phyloP scores from a whole-genome alignment of 1,140 invertebrate genomes.

The Brachionus sp. region DNA sequence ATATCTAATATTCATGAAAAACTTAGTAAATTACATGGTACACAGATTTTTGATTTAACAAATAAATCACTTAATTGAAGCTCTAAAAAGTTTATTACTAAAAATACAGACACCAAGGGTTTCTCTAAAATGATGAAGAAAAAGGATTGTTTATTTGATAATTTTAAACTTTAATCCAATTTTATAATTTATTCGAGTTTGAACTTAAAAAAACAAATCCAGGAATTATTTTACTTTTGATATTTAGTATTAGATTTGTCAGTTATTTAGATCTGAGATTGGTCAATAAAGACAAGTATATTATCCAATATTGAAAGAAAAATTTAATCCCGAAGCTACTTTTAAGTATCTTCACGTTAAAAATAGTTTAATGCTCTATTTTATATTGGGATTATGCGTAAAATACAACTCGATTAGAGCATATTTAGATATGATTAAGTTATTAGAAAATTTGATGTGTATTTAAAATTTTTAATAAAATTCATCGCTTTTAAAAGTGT shows the following conservation, averaged over 20 bases:
- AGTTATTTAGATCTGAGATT: background rate
- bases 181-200: background rate
- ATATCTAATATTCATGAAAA: background rate
- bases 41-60: background rate
- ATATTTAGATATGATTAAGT: background rate
- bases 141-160: background rate
- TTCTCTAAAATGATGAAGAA: background rate
- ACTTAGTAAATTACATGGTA: background rate
- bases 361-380: background rate
- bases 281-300: background rate
- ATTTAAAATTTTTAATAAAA: background rate
- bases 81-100: background rate
- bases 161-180: background rate
- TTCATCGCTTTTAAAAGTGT: conserved; percentile 5
- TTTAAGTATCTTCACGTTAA: background rate
- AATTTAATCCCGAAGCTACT: background rate
- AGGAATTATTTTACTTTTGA: background rate
- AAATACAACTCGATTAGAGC: conserved; percentile 2
- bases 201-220: background rate
- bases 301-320: background rate
- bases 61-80: background rate
- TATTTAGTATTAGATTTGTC: background rate
- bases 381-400: background rate
- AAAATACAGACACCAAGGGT: background rate
- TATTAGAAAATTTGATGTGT: conserved; percentile 4